phyloP scores from a whole-genome alignment of 2,113 vertebrate species.

The crab-eating macaque (Macaca fascicularis) region DNA sequence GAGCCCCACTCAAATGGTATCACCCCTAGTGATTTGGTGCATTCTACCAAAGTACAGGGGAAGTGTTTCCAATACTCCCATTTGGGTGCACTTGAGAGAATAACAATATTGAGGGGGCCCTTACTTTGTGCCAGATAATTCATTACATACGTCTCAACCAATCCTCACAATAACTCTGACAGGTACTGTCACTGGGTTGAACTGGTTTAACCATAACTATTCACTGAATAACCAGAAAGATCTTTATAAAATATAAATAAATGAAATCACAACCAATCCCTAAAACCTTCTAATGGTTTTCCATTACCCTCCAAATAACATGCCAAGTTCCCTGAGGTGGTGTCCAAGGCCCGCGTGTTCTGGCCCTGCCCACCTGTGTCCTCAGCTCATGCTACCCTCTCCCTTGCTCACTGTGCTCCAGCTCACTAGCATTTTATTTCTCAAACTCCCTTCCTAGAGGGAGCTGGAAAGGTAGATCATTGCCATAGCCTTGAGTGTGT shows the following conservation, averaged over 20 bases:
- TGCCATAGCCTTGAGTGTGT: background rate
- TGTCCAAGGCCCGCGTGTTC: background rate
- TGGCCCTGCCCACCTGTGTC: background rate
- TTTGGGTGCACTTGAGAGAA: background rate
- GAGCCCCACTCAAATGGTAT: background rate
- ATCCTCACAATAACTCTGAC: background rate
- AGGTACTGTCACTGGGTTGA: background rate
- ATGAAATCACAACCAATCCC: background rate
- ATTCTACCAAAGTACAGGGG: background rate
- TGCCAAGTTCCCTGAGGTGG: background rate
- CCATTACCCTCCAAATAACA: background rate
- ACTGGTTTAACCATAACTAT: background rate
- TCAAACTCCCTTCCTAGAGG: background rate
- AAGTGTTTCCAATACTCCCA: background rate
- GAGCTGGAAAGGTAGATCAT: background rate
- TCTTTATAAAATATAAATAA: background rate
- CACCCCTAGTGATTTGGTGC: background rate
- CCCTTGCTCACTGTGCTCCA: background rate
- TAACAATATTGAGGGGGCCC: background rate
- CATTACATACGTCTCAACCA: background rate
- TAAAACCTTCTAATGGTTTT: background rate
- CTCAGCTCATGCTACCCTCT: too few species aligned
- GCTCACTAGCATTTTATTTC: background rate
- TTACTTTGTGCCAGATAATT: background rate
- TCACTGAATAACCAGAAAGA: background rate